Conservation (phyloP, 2,888 invertebrate species). For the Nephrotoma guestfalica region DNA sequence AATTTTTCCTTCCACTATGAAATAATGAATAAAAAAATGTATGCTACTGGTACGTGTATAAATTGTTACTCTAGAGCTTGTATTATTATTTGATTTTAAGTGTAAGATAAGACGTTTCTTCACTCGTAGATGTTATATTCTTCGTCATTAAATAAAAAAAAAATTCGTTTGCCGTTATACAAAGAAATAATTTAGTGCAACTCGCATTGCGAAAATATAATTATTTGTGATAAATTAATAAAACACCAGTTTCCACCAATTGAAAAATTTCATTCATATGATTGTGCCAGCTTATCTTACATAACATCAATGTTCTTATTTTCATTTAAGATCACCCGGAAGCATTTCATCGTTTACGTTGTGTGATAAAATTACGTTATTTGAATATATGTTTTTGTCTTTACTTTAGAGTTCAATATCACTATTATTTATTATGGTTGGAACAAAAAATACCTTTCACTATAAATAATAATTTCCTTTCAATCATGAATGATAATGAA, state of each 20-base stretch:
- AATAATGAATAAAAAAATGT: neutral
- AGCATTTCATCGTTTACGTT: neutral
- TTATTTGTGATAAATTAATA: too few relatives aligned
- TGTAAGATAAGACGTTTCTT: neutral
- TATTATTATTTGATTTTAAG: neutral
- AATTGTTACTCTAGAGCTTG: neutral
- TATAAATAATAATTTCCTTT: neutral
- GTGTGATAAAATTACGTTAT: neutral
- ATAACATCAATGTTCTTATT: too few relatives aligned
- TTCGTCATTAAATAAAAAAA: neutral
- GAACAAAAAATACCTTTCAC: neutral
- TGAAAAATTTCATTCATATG: too few relatives aligned
- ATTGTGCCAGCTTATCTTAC: too few relatives aligned
- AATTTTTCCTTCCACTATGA: neutral
- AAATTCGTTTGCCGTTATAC: neutral
- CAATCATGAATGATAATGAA: neutral
- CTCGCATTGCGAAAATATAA: too few relatives aligned
- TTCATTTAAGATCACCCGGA: neutral
- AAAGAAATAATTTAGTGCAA: too few relatives aligned
- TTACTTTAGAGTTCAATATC: neutral
- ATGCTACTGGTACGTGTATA: neutral
- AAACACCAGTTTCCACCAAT: too few relatives aligned
- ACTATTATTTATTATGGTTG: neutral
- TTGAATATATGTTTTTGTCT: neutral
- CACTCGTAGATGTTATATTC: neutral